Evolutionary conservation across 1,140 invertebrate genomes (phyloP).

Genomic region (Pogonognathellus flavescens): DNA sequence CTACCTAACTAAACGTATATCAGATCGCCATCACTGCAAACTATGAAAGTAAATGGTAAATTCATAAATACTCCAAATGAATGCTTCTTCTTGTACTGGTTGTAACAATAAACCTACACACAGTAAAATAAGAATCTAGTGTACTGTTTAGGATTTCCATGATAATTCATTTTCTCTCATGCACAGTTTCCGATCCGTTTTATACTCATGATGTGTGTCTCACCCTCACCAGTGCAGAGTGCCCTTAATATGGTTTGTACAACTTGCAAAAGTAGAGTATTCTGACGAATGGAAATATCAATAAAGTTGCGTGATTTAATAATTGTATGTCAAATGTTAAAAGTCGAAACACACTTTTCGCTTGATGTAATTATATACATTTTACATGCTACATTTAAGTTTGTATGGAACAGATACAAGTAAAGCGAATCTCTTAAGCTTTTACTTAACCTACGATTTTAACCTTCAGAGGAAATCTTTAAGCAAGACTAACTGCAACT

Average conservation of each 20-base stretch:
- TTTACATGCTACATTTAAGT: not conserved
- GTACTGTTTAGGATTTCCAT: too few relatives aligned
- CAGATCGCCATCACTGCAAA: too few relatives aligned
- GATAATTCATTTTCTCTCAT: not conserved
- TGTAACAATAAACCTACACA: too few relatives aligned
- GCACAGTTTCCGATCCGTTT: too few relatives aligned
- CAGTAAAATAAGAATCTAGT: too few relatives aligned
- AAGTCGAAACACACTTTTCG: conserved; percentile 10
- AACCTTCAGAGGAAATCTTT: not conserved
- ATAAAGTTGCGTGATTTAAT: conserved; percentile 20
- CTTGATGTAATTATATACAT: conserved; percentile 10
- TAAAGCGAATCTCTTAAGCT: not conserved
- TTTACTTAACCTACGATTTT: not conserved
- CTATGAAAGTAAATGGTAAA: too few relatives aligned
- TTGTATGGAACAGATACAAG: not conserved
- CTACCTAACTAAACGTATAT: too few relatives aligned
- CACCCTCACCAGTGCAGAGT: not conserved
- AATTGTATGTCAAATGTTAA: conserved; percentile 6
- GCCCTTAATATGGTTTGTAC: too few relatives aligned
- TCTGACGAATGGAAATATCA: conserved; percentile 21
- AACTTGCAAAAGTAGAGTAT: not conserved
- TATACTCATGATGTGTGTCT: not conserved
- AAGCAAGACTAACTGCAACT: not conserved
- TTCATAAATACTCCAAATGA: too few relatives aligned
- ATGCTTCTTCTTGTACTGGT: too few relatives aligned